Percentiles rank a stretch among this genome's conserved stretches.
Conservation (phyloP, 2,888 invertebrate genomes). For the Synanthedon formicaeformis region DNA sequence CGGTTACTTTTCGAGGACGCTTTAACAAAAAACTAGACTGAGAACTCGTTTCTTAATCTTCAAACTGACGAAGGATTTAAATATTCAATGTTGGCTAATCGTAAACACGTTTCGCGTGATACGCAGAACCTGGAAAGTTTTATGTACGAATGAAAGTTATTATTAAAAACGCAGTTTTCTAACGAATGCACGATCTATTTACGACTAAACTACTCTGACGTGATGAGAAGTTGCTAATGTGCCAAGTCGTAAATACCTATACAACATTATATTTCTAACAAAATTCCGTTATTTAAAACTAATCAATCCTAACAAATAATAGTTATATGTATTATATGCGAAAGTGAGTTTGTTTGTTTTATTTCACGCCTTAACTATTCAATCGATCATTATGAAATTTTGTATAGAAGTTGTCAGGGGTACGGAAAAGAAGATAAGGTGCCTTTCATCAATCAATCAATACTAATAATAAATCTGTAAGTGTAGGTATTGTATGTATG, state of each 20-base stretch:
- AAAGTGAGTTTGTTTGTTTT: too few species aligned
- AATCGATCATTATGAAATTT: too few species aligned
- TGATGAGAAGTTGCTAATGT: constrained; percentile 16
- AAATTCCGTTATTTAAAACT: too few species aligned
- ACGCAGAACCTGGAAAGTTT: constrained; percentile 13
- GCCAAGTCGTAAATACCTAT: constrained; percentile 17
- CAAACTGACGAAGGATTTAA: constrained; percentile 8
- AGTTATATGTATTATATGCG: too few species aligned
- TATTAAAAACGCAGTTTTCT: constrained; percentile 15
- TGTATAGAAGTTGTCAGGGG: too few species aligned
- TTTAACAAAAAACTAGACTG: constrained; percentile 42
- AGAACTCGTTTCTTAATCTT: constrained; percentile 38
- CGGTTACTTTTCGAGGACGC: constrained; percentile 65
- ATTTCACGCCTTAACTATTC: too few species aligned
- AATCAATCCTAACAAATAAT: too few species aligned
- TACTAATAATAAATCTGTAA: too few species aligned
- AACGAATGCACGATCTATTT: constrained; percentile 18
- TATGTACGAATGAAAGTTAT: constrained; percentile 17
- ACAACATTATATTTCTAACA: too few species aligned
- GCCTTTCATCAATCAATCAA: too few species aligned
- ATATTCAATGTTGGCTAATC: constrained; percentile 25
- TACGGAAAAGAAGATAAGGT: too few species aligned
- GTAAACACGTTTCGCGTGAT: constrained; percentile 15
- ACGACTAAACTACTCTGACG: constrained; percentile 16
- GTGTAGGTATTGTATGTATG: too few species aligned